Conservation (phyloP, 2,113 vertebrate species). For the Phocoena phocoena region DNA sequence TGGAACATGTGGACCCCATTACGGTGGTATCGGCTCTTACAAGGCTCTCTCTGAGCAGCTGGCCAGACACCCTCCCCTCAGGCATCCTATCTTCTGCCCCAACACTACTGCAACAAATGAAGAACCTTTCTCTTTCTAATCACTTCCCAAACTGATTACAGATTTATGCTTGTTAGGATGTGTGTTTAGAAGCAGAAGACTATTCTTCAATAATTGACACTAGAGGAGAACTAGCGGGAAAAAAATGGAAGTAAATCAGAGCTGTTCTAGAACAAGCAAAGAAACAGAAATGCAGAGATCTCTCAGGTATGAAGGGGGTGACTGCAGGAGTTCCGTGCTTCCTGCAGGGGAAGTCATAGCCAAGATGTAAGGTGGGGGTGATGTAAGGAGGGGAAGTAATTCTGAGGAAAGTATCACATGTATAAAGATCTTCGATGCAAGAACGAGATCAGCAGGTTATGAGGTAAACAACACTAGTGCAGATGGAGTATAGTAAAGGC, state of each 20-base stretch:
- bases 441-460: not conserved
- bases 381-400: conserved; percentile 55
- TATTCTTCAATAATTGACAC: not conserved
- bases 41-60: not conserved
- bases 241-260: not conserved
- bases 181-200: conserved; percentile 2
- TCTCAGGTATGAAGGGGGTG: not conserved
- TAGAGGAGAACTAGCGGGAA: conserved; percentile 10
- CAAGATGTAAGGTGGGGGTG: conserved; percentile 58
- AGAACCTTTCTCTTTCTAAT: conserved; percentile 36
- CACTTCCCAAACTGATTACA: conserved; percentile 52
- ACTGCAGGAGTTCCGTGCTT: not conserved
- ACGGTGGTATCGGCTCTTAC: not conserved
- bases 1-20: not conserved
- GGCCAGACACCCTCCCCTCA: not conserved
- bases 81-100: conserved; percentile 41
- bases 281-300: not conserved
- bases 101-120: not conserved
- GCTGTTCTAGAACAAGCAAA: conserved; percentile 21
- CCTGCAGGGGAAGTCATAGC: not conserved
- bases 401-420: conserved; percentile 15
- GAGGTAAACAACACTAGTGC: not conserved
- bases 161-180: conserved; percentile 39
- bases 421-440: no score
- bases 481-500: not conserved